Evolutionary conservation across 2,113 vertebrate species (phyloP).

Genomic region (Bostrychus sinensis): DNA sequence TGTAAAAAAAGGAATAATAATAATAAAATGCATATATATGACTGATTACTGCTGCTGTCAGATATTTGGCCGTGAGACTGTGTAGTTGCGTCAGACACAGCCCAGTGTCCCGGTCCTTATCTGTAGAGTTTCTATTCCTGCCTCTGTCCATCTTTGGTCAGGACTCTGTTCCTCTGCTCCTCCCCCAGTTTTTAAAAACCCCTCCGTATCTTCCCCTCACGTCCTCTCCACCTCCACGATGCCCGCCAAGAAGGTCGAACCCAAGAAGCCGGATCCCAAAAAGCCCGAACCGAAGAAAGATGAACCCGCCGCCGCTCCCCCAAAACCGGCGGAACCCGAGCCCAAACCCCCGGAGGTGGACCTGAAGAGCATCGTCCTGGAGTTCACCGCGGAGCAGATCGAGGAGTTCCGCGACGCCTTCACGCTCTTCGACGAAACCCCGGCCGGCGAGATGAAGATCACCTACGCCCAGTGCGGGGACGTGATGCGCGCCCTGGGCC

Average conservation of each 20-base stretch:
- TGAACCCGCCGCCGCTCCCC: conserved; percentile 56
- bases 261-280: conserved; percentile 76
- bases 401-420: conserved; percentile 97
- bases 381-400: conserved; percentile 85
- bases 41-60: too few relatives aligned
- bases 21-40: too few relatives aligned
- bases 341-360: conserved; percentile 65
- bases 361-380: conserved; percentile 75
- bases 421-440: conserved; percentile 90
- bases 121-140: conserved; percentile 60
- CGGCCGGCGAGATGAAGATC: conserved; percentile 91
- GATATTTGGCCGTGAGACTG: too few relatives aligned
- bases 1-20: too few relatives aligned
- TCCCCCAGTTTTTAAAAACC: conserved; percentile 32
- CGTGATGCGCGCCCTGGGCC: conserved; percentile 90
- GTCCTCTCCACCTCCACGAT: conserved; percentile 26
- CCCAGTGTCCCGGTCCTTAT: conserved; percentile 1
- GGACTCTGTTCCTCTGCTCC: neutral
- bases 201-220: neutral
- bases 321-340: conserved; percentile 51
- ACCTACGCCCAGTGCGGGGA: conserved; percentile 89
- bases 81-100: too few relatives aligned
- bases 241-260: conserved; percentile 65
- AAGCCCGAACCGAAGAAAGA: conserved; percentile 77
- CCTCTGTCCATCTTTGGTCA: conserved; percentile 60